These are phyloP conservation scores for Craniophora ligustri DNA, from an alignment of 2,888 invertebrate genomes.

Conservation along the genomic window DNA sequence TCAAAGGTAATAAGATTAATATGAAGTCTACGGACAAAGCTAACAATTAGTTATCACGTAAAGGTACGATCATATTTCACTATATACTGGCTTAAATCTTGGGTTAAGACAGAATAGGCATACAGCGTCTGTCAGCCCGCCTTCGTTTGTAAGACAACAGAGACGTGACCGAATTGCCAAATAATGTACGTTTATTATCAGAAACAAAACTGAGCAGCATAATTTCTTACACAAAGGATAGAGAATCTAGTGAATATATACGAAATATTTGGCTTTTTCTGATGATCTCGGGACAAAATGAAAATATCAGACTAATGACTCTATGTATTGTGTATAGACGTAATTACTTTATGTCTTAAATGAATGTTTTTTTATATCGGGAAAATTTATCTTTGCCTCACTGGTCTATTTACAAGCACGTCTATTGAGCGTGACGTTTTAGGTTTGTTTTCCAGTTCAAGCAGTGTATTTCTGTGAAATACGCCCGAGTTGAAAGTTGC, in stretches of 20 bases:
- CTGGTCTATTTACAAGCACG: no score
- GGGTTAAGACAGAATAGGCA: constrained; percentile 30
- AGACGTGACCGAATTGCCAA: constrained; percentile 53
- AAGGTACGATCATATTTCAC: constrained; percentile 31
- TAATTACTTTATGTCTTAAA: no score
- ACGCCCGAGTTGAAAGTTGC: no score
- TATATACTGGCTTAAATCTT: constrained; percentile 29
- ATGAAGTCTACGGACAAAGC: neutral
- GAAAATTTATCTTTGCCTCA: no score
- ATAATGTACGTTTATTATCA: constrained; percentile 51
- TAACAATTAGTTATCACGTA: constrained; percentile 15
- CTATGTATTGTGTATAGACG: no score
- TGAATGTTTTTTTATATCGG: no score
- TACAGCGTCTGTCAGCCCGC: constrained; percentile 42
- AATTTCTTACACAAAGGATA: constrained; percentile 45
- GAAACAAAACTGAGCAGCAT: constrained; percentile 43
- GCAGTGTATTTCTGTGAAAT: no score
- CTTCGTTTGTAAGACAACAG: constrained; percentile 54
- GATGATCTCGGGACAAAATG: constrained; percentile 9
- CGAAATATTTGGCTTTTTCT: constrained; percentile 36
- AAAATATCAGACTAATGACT: constrained; percentile 9
- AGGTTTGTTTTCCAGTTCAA: no score
- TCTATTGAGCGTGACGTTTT: no score
- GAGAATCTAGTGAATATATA: constrained; percentile 34
- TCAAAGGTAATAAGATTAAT: no score